Base-by-base conservation (phyloP, 1,140 invertebrate genomes). In the Pissodes strobi region DNA sequence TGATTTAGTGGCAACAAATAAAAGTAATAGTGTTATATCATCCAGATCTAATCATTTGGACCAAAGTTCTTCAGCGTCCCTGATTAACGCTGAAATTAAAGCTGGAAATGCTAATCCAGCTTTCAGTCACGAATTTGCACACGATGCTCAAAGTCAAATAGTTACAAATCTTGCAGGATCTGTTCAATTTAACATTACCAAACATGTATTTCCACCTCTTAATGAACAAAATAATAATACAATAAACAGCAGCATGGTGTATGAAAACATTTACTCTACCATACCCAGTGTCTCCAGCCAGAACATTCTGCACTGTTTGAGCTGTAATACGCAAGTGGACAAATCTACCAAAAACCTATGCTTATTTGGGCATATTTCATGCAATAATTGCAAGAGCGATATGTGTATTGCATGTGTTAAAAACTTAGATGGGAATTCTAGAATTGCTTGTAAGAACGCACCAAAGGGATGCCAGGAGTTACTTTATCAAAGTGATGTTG, bases 401-500 rank as follows among this genome's bases (percentile, higher is more conserved):
- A 41, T 43, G 41, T 72, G 71, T 43, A 10, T 48, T 9, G 39
- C 57, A 9, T 72, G 71, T 46, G 53, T 61, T 1, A 64, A 41
- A 41, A 49, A 51, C 15, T 41, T 70, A 23, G 64, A 57, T 19
- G 60, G 57, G 13, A 51, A 38, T 15, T 58, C 69, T 0, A 43
- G 53, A 46, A 58, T 59, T 4, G 64, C 64, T 18, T 72, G 71
- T 55, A 69, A 66, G 49, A 72, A 72, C 22, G 53, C 45, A 22
- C 45, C 52, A 3, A 65, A 61, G 38, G 71, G 71, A 15, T 72
- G 71, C 60, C 43, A 61, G 12, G 15, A 41, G 10, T 9, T 69
- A 9, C 30, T 66, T 18, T 12, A 19, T 15, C 41, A 25, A 56
- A 41, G 37, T 2, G 51, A 60, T 15, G 46, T 70, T 8, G 45